These are phyloP conservation scores for Falcaria lacertinaria DNA, from an alignment of 2,888 invertebrate species.

Conservation along the genomic window DNA sequence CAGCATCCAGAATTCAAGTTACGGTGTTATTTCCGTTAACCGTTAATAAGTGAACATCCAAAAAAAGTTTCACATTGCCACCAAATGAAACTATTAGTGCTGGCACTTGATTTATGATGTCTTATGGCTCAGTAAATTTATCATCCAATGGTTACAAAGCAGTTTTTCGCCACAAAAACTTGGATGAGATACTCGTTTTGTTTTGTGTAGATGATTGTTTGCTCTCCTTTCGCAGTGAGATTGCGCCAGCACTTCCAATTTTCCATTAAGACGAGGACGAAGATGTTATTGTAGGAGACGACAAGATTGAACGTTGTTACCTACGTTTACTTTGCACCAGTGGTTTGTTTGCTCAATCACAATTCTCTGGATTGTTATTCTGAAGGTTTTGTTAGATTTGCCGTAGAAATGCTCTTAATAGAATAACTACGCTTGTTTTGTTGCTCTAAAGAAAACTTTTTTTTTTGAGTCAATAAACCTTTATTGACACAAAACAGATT, in stretches of 20 bases:
- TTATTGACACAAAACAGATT: too few species aligned
- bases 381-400: constrained; percentile 20
- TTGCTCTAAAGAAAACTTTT: too few species aligned
- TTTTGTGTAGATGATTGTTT: constrained; percentile 52
- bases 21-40: background rate
- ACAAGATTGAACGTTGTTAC: constrained; percentile 48
- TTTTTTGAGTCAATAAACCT: too few species aligned
- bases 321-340: constrained; percentile 38
- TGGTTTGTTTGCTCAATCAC: constrained; percentile 57
- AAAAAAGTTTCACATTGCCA: background rate
- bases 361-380: constrained; percentile 35
- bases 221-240: constrained; percentile 54
- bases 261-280: constrained; percentile 48
- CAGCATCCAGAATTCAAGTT: too few species aligned
- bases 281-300: constrained; percentile 44
- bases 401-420: constrained; percentile 6
- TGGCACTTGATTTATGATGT: background rate
- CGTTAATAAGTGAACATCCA: background rate
- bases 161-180: constrained; percentile 37
- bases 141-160: constrained; percentile 29
- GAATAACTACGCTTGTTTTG: too few species aligned
- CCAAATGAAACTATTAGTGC: background rate
- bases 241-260: constrained; percentile 52
- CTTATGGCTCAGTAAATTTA: background rate
- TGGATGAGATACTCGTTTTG: constrained; percentile 35